A percentile compares a stretch with the other conserved stretches of the same genome.
phyloP scores from a whole-genome alignment of 1,140 invertebrate species.

The Drosophila kepulauana region DNA sequence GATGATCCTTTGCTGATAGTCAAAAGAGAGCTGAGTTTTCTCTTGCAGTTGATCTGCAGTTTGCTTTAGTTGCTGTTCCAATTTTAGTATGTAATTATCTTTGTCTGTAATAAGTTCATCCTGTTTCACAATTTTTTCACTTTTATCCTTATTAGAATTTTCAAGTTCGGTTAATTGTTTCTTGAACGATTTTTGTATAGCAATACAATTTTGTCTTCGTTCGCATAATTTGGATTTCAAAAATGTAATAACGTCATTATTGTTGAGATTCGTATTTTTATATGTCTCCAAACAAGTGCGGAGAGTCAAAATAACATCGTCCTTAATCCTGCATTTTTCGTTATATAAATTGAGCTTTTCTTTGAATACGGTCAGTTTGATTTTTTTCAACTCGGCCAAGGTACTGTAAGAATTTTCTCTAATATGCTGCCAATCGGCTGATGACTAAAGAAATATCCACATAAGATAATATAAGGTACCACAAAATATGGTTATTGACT shows the following conservation, averaged over 20 bases:
- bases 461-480: background rate
- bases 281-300: constrained; percentile 33
- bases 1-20: background rate
- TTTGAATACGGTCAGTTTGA: constrained; percentile 26
- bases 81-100: background rate
- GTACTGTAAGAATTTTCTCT: constrained; percentile 11
- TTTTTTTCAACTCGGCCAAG: constrained; percentile 21
- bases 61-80: background rate
- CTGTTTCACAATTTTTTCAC: constrained; percentile 4
- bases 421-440: constrained; percentile 23
- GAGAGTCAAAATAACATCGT: constrained; percentile 30
- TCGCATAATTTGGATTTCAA: constrained; percentile 24
- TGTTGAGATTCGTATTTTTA: constrained; percentile 21
- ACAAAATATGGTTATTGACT: background rate
- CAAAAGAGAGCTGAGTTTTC: background rate
- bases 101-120: background rate
- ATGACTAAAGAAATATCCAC: constrained; percentile 1
- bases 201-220: constrained; percentile 1
- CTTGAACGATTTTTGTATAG: constrained; percentile 2
- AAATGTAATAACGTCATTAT: constrained; percentile 10
- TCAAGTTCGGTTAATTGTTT: constrained; percentile 8
- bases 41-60: constrained; percentile 3
- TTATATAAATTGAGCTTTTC: constrained; percentile 34
- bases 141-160: background rate
- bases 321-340: constrained; percentile 37